Conservation (phyloP, 2,113 vertebrate genomes). For the Boleophthalmus pectinirostris region DNA sequence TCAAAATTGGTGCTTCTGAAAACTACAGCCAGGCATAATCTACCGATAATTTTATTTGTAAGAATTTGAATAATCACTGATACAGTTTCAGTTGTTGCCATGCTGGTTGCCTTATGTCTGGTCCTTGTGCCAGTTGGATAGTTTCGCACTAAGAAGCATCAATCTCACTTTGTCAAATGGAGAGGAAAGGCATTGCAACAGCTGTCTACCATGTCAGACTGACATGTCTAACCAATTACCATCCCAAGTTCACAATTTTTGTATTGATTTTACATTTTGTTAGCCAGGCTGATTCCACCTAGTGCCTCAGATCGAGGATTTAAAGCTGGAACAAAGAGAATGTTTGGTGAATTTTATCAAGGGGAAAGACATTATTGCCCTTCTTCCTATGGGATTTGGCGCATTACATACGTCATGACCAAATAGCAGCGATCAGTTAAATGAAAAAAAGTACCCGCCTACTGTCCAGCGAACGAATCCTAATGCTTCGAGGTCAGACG, state of each 20-base stretch:
- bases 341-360: too few relatives aligned
- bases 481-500: too few relatives aligned
- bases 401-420: too few relatives aligned
- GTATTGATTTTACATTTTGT: too few relatives aligned
- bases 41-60: neutral
- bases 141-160: neutral
- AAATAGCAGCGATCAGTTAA: too few relatives aligned
- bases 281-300: too few relatives aligned
- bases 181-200: neutral
- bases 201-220: neutral
- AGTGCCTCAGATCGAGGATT: too few relatives aligned
- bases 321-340: too few relatives aligned
- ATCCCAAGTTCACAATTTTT: neutral
- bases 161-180: neutral
- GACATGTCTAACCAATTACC: neutral
- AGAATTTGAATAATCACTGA: neutral
- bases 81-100: neutral
- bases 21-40: neutral
- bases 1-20: neutral
- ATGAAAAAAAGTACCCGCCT: too few relatives aligned
- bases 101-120: neutral
- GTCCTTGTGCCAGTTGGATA: neutral
- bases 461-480: too few relatives aligned
- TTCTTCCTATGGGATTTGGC: too few relatives aligned
- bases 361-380: too few relatives aligned